phyloP scores from a whole-genome alignment of 2,113 vertebrate species.

The Atlantisia rogersi region DNA sequence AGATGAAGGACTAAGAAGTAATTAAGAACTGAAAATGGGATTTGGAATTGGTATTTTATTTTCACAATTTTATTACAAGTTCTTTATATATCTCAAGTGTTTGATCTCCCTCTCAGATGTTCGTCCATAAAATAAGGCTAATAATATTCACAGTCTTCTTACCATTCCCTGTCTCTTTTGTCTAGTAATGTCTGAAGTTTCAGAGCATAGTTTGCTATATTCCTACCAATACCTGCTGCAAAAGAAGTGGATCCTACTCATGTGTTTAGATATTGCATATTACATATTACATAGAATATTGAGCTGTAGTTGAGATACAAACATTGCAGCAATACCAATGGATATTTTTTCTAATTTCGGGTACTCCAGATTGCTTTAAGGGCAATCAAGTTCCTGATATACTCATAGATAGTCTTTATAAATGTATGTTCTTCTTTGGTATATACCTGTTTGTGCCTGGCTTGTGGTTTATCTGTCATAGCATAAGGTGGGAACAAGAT shows the following conservation, averaged over 20 bases:
- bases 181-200: neutral
- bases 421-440: neutral
- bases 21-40: constrained; percentile 40
- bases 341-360: neutral
- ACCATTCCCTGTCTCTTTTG: neutral
- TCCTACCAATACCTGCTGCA: neutral
- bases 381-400: neutral
- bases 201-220: neutral
- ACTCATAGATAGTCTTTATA: neutral
- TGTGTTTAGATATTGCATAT: neutral
- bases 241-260: neutral
- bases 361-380: neutral
- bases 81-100: constrained; percentile 22
- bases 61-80: constrained; percentile 8
- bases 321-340: neutral
- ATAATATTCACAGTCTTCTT: constrained; percentile 2
- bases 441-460: neutral
- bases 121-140: constrained; percentile 12
- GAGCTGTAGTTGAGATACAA: neutral
- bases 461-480: neutral
- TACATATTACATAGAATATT: neutral
- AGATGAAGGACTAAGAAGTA: constrained; percentile 41
- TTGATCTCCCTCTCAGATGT: constrained; percentile 18
- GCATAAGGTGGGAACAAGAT: neutral
- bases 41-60: constrained; percentile 50